Evolutionary conservation across 2,113 vertebrate genomes (phyloP), one percentile per base, ranked within the genome.

Genomic region (Hydrolagus affinis): DNA sequence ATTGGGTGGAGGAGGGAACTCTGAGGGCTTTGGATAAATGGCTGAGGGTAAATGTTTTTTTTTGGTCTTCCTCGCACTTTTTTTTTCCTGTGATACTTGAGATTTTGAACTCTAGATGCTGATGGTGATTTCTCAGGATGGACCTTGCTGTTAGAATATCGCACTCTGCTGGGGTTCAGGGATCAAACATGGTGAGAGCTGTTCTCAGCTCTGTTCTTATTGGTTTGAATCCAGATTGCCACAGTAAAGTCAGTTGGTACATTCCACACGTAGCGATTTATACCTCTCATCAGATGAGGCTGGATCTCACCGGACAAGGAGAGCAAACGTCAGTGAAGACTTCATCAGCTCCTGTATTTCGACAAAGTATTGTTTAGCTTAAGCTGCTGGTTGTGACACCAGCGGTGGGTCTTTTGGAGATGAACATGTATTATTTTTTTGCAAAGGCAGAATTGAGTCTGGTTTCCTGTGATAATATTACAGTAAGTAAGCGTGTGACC

Each of bases 221-320:
- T 30, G 15, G 30, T 15, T 66, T 83, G 11, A 15, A 32, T 15
- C 15, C 8, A 11, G 66, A 32, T 28, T 28, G 8, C 78, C 62
- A 28, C 62, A 66, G 62, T 11, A 68, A 30, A 17, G 25, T 30
- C 25, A 83, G 66, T 28, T 30, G 78, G 32, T 83, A 83, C 78
- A 83, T 83, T 83, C 78, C 78, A 83, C n/a, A 28, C 56, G 14
- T 64, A 28, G 60, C 78, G 28, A 19, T 68, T 83, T 32, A 32
- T 83, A 32, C 78, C 62, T 83, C 62, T 8, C 28, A 12, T 23
- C 25, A 83, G 32, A 66, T 28, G 28, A 30, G 17, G 66, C 60
- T 83, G 28, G 28, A 44, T 44, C 44, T 44, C 44, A 44, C 6
- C 6, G 44, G 44, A 44, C 44, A 6, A 44, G 44, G 44, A 44